These are phyloP conservation scores for Stenopsyche tienmushanensis DNA, from an alignment of 1,140 invertebrate species.

Conservation along the genomic window DNA sequence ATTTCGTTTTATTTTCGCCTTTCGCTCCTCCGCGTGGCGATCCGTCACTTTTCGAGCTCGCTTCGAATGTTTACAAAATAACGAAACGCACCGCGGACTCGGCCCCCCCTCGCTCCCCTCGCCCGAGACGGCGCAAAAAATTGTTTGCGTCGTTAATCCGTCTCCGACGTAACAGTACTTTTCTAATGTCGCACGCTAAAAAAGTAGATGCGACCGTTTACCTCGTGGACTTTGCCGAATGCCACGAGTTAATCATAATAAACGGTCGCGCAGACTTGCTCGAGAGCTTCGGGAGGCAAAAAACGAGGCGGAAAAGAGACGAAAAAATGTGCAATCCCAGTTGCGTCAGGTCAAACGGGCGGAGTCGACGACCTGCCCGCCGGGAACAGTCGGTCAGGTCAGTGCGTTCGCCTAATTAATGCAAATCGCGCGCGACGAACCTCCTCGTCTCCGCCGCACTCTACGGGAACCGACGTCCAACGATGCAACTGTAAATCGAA, in stretches of 20 bases:
- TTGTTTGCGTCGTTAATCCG: too few species aligned
- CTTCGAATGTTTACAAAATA: too few species aligned
- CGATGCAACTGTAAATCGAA: too few species aligned
- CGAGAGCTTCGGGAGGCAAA: background rate
- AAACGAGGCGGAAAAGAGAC: background rate
- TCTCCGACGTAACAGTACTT: too few species aligned
- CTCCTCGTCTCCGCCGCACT: too few species aligned
- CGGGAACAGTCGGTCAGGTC: conserved; percentile 9
- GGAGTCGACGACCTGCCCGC: conserved; percentile 9
- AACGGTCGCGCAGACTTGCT: background rate
- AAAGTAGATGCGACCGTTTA: too few species aligned
- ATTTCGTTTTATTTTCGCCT: too few species aligned
- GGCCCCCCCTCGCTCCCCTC: background rate
- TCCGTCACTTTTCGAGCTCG: too few species aligned
- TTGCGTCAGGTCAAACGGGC: conserved; percentile 26
- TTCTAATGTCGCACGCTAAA: too few species aligned
- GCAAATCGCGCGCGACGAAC: conserved; percentile 11
- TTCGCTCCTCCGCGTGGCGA: too few species aligned
- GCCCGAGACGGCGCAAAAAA: too few species aligned
- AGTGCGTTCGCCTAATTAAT: conserved; percentile 11
- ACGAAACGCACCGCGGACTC: background rate
- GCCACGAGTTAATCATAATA: background rate
- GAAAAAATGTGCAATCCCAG: conserved; percentile 15
- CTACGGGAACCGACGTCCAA: too few species aligned
- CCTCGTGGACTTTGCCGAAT: background rate